Evolutionary conservation across 2,797 vertebrate genomes (phyloP), one percentile per base, ranked within the genome.

Genomic region (Arnoldichthys spilopterus): DNA sequence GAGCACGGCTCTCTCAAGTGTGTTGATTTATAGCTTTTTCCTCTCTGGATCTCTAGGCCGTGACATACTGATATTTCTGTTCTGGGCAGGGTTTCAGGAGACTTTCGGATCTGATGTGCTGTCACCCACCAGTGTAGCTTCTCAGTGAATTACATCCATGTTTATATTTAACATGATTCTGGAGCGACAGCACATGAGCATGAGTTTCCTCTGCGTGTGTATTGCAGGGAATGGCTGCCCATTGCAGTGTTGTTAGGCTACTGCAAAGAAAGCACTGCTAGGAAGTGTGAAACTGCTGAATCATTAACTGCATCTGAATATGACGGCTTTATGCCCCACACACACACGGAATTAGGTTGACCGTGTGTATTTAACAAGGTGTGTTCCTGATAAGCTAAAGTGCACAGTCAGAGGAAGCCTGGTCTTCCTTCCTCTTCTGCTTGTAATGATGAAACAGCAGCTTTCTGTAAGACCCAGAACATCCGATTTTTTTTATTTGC

Each of bases 251-350:
- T 59, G 51, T 24, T 61, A 9, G 43, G 30, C 24, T 62, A 66
- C 0, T 18, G 26, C 12, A 68, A 6, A 20, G 12, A 8, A 43
- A 54, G 18, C 32, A 34, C 51, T 1, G 4, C 22, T 6, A n/a
- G 54, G 13, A 49, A 61, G 43, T 40, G 15, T 47, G 28, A 79
- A 83, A 26, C 28, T 72, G 78, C 74, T 83, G 76, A 81, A 78
- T 84, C 80, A 79, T 81, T 40, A 67, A 49, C 49, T 74, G 78
- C 73, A 58, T 32, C 66, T 64, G 58, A 56, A 32, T 76, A 58
- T 76, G 45, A 69, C 62, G 76, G 28, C 37, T 66, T 18, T 64
- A 6, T 37, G 7, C 9, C 11, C 30, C 24, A 67, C 53, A 59
- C 73, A 24, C 28, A 74, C 30, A 40, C 45, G 13, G 9, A 66